phyloP scores from a whole-genome alignment of 2,797 vertebrate species.

The Chanos chanos region DNA sequence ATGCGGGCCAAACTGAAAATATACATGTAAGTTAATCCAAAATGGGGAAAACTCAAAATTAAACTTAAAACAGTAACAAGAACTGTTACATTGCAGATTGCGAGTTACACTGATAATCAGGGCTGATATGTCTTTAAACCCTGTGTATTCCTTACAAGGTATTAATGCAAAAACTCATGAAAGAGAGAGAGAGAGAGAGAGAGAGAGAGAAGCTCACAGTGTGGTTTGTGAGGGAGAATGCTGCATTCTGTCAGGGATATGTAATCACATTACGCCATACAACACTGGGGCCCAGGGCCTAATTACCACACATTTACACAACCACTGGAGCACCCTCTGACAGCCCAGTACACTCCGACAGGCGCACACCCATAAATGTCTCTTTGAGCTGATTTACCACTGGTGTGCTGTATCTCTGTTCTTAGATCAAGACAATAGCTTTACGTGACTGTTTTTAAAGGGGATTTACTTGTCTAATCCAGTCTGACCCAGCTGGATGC shows the following conservation, averaged over 20 bases:
- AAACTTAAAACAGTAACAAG: too few species aligned
- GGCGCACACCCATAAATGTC: conserved; percentile 1
- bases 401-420: not conserved
- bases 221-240: conserved; percentile 61
- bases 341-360: too few species aligned
- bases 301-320: conserved; percentile 49
- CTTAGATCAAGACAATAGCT: too few species aligned
- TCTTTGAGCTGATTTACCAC: not conserved
- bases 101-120: conserved; percentile 36
- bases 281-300: conserved; percentile 49
- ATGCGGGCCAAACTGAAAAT: not conserved
- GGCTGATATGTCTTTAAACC: conserved; percentile 33
- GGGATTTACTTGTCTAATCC: too few species aligned
- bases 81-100: too few species aligned
- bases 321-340: conserved; percentile 36
- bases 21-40: not conserved
- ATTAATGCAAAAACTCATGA: conserved; percentile 14
- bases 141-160: conserved; percentile 36
- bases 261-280: conserved; percentile 69
- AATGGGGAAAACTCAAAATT: too few species aligned
- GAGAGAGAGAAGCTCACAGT: conserved; percentile 48
- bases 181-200: not conserved
- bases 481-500: too few species aligned
- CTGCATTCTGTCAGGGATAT: conserved; percentile 65
- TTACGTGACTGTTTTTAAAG: too few species aligned